Conservation (phyloP, 2,888 invertebrate species). For the Cephalotes varians region DNA sequence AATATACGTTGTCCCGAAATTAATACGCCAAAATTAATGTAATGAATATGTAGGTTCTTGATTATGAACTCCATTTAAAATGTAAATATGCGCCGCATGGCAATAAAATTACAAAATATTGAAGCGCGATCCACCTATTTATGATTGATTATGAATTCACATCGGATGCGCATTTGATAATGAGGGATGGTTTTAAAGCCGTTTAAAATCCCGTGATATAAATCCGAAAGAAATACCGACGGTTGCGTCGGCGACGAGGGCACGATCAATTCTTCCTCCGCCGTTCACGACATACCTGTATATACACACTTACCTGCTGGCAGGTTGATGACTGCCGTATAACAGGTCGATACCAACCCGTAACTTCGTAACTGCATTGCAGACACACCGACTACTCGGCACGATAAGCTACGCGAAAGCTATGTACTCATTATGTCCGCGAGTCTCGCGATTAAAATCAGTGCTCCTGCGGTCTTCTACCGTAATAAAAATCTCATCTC, state of each 20-base stretch:
- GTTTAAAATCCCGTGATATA: slow-evolving; percentile 35
- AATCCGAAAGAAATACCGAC: slow-evolving; percentile 44
- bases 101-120: slow-evolving; percentile 34
- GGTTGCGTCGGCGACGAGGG: slow-evolving; percentile 6
- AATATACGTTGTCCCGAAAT: slow-evolving; percentile 23
- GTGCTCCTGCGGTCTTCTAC: neutral
- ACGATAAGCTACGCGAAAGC: slow-evolving; percentile 66
- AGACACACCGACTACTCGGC: slow-evolving; percentile 75
- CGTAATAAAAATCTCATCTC: slow-evolving; percentile 13
- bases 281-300: slow-evolving; percentile 62
- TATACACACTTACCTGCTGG: slow-evolving; percentile 75
- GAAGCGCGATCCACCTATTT: neutral
- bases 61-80: slow-evolving; percentile 22
- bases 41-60: slow-evolving; percentile 19
- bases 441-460: slow-evolving; percentile 13
- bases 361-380: slow-evolving; percentile 82
- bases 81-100: slow-evolving; percentile 4
- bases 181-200: slow-evolving; percentile 13
- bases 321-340: slow-evolving; percentile 79
- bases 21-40: slow-evolving; percentile 34
- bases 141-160: slow-evolving; percentile 15
- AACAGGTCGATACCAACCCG: slow-evolving; percentile 81
- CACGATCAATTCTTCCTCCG: slow-evolving; percentile 68
- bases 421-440: slow-evolving; percentile 37
- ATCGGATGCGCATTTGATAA: slow-evolving; percentile 28